Evolutionary conservation across 2,888 invertebrate species (phyloP).

Genomic region (Drosophila siamana): DNA sequence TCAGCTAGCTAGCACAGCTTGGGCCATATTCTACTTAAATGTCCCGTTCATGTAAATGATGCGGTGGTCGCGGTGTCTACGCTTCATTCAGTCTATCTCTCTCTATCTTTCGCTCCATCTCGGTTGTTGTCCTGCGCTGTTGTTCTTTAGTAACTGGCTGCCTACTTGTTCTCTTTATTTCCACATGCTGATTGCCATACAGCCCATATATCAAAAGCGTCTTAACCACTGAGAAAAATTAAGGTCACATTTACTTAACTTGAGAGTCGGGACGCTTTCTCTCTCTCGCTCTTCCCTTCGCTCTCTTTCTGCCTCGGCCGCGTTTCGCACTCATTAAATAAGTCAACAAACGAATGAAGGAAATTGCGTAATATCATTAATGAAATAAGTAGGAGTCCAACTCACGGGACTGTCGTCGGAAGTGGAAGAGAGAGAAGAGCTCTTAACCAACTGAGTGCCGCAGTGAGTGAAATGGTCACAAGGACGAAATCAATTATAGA

Average conservation of each 20-base stretch:
- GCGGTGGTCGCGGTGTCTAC: slow-evolving; percentile 43
- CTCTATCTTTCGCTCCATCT: not conserved
- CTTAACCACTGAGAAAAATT: slow-evolving; percentile 56
- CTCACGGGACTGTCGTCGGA: not conserved
- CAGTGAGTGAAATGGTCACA: slow-evolving; percentile 17
- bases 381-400: slow-evolving; percentile 53
- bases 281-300: not conserved
- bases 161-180: slow-evolving; percentile 1
- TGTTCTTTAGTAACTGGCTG: slow-evolving; percentile 1
- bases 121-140: not conserved
- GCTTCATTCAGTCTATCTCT: slow-evolving; percentile 31
- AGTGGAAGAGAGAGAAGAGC: slow-evolving; percentile 4
- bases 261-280: slow-evolving; percentile 2
- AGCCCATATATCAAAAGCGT: slow-evolving; percentile 71
- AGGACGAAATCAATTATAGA: slow-evolving; percentile 43
- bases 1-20: slow-evolving; percentile 40
- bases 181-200: slow-evolving; percentile 37
- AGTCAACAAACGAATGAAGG: slow-evolving; percentile 50
- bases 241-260: slow-evolving; percentile 66
- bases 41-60: slow-evolving; percentile 76
- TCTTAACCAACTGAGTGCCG: not conserved
- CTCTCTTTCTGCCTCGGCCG: not conserved
- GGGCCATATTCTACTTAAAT: slow-evolving; percentile 77
- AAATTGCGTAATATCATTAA: slow-evolving; percentile 72
- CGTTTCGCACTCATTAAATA: slow-evolving; percentile 48